Conservation (phyloP, 1,140 invertebrate species). For the Acyrthosiphon pisum region DNA sequence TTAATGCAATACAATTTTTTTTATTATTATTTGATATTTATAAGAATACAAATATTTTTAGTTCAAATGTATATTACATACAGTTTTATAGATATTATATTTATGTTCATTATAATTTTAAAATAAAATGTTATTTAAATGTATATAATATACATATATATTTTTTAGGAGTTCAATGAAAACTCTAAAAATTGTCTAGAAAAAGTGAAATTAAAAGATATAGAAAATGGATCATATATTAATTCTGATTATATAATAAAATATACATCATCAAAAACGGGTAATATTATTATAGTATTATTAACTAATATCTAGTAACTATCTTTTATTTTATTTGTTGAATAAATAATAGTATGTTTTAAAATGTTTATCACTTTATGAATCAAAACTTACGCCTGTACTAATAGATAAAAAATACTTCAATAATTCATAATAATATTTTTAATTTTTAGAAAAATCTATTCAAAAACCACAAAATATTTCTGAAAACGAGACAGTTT, state of each 20-base stretch:
- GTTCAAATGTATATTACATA: neutral
- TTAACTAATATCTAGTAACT: too few species aligned
- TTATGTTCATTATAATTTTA: neutral
- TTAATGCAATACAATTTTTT: too few species aligned
- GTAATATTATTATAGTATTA: too few species aligned
- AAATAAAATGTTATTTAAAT: neutral
- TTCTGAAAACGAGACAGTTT: neutral
- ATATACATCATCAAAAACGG: too few species aligned
- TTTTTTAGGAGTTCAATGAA: conserved; percentile 10
- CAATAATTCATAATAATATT: neutral
- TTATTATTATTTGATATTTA: too few species aligned
- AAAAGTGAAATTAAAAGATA: conserved; percentile 24
- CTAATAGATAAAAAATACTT: neutral
- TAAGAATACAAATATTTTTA: neutral
- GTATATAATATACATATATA: neutral
- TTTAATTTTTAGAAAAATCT: neutral
- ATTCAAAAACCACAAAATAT: neutral
- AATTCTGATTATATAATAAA: too few species aligned
- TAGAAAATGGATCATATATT: neutral
- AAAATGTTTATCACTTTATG: neutral
- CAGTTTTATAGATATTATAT: neutral
- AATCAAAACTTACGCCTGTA: neutral
- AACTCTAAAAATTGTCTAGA: conserved; percentile 20
- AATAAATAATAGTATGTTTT: neutral
- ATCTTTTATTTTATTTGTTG: too few species aligned